A percentile compares a stretch with the other conserved stretches of the same genome.
These are phyloP conservation scores for Sciurus niger DNA, from an alignment of 2,113 vertebrate species.

Conservation along the genomic window DNA sequence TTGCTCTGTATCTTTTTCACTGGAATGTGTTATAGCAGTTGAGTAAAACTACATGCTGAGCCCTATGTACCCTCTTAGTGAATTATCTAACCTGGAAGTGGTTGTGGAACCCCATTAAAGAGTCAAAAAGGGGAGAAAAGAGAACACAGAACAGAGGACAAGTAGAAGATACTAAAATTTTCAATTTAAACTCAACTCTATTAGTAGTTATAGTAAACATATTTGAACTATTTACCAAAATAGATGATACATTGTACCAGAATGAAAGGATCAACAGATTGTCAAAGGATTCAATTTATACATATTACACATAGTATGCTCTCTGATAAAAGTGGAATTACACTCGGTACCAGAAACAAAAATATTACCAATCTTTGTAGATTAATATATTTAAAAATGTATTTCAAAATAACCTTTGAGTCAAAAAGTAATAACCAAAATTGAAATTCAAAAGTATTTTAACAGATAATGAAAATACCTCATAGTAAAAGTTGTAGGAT, in stretches of 20 bases:
- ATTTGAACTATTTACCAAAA: constrained; percentile 30
- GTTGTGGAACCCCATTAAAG: background rate
- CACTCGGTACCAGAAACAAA: background rate
- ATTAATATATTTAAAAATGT: background rate
- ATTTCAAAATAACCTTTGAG: background rate
- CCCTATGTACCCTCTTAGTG: background rate
- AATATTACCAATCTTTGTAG: background rate
- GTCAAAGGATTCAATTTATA: background rate
- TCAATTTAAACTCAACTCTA: background rate
- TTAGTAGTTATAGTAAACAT: background rate
- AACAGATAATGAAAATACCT: background rate
- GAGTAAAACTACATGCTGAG: background rate
- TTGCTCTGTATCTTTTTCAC: background rate
- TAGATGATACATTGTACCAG: background rate
- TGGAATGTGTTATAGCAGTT: background rate
- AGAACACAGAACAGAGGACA: background rate
- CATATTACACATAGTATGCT: background rate
- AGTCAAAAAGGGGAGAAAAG: background rate
- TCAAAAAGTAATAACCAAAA: background rate
- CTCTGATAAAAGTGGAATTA: background rate
- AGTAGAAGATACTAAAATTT: background rate
- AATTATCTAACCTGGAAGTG: background rate
- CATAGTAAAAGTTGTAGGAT: background rate
- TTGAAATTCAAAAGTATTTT: constrained; percentile 27
- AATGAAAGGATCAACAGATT: constrained; percentile 6